A percentile compares a stretch with the other conserved stretches of the same genome.
Conservation (phyloP, 1,140 invertebrate genomes). For the Drosophila sucinea region DNA sequence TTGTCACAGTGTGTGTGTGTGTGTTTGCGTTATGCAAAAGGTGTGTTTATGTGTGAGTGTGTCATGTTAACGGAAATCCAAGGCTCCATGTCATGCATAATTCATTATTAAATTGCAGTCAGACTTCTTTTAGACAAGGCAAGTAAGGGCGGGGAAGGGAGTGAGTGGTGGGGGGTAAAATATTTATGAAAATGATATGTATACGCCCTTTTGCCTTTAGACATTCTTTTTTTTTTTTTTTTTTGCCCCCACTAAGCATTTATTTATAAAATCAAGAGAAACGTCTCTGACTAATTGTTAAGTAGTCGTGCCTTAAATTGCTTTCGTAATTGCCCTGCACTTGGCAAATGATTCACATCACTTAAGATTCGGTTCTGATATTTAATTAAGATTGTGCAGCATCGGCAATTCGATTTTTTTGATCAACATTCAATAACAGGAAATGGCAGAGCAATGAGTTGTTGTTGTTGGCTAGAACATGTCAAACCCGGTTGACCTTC, state of each 20-base stretch:
- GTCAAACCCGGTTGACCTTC: constrained; percentile 37
- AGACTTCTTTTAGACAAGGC: background rate
- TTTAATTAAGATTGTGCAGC: constrained; percentile 19
- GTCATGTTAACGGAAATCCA: constrained; percentile 72
- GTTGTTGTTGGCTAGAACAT: constrained; percentile 18
- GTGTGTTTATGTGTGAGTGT: constrained; percentile 45
- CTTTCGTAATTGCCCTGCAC: constrained; percentile 15
- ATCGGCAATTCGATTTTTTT: constrained; percentile 4
- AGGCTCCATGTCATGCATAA: constrained; percentile 70
- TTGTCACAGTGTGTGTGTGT: constrained; percentile 45
- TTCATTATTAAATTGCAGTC: constrained; percentile 65
- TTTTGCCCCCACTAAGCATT: background rate
- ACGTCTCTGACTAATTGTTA: background rate
- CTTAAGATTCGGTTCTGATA: constrained; percentile 26
- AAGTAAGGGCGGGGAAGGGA: background rate
- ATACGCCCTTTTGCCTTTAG: constrained; percentile 52
- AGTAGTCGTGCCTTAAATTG: constrained; percentile 52
- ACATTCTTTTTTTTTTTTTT: constrained; percentile 26
- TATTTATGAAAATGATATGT: constrained; percentile 34
- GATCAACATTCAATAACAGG: constrained; percentile 45
- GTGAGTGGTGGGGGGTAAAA: constrained; percentile 20
- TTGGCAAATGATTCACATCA: constrained; percentile 52
- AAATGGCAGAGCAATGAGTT: constrained; percentile 58
- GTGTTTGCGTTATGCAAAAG: constrained; percentile 7
- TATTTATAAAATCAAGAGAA: constrained; percentile 16